phyloP scores from a whole-genome alignment of 2,888 invertebrate species.

The Chaetogeoica ovagalla region DNA sequence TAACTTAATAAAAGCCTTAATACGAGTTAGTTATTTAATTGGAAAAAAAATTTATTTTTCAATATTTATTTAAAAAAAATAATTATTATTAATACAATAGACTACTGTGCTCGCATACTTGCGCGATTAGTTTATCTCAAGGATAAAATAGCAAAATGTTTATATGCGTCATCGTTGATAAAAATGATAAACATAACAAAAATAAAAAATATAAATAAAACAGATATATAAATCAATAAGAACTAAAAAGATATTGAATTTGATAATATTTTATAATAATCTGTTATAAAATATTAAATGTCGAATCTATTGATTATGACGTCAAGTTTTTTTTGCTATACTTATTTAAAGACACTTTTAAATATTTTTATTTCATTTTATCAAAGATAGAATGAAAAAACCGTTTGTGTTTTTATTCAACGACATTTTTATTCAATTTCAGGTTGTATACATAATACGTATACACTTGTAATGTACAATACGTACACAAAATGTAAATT shows the following conservation, averaged over 20 bases:
- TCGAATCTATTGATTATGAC: background rate
- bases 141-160: conserved; percentile 32
- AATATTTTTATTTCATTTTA: background rate
- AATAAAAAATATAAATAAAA: conserved; percentile 26
- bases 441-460: too few species aligned
- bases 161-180: conserved; percentile 20
- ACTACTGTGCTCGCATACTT: conserved; percentile 31
- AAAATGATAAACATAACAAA: background rate
- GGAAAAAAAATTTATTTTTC: background rate
- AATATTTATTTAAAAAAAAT: conserved; percentile 30
- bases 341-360: background rate
- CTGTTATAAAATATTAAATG: background rate
- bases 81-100: conserved; percentile 3
- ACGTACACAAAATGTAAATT: too few species aligned
- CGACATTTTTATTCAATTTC: background rate
- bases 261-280: background rate
- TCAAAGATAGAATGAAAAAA: background rate
- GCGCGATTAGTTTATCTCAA: conserved; percentile 29
- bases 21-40: background rate
- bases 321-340: conserved; percentile 16
- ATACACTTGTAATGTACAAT: too few species aligned
- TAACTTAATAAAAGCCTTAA: background rate
- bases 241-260: background rate
- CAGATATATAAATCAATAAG: background rate
- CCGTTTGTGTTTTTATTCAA: background rate